Base-by-base conservation (phyloP, 1,140 invertebrate species). In the Zaprionus inermis region DNA sequence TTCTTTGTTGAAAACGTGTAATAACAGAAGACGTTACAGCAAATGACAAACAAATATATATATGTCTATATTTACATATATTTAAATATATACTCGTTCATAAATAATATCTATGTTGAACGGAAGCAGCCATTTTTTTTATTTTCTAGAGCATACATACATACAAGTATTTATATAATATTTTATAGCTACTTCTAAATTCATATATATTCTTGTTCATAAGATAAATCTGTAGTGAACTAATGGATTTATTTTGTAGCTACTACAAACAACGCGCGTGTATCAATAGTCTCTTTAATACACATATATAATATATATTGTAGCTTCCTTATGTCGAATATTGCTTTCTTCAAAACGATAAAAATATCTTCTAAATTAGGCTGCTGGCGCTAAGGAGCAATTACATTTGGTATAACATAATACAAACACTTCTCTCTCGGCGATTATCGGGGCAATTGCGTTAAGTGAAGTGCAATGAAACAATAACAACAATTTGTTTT, bases 351-450 rank as follows among this genome's bases (percentile, higher is more conserved):
- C 5, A 11, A 49, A 20, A 20, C 10, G 18, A 20, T 20, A 30
- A 41, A 52, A 66, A 54, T 49, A 10, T 41, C n/a, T 20, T 46
- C 78, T 81, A 55, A 81, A 63, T 60, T 55, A 32, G 24, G 49
- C 51, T 34, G 52, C 41, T 18, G 49, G 59, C 34, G 46, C 44
- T 32, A 46, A 34, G 54, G 28, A 57, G 36, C 51, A 24, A 46
- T 69, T 64, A 20, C 46, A 60, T 49, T 36, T 14, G 36, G 49
- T 18, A 63, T 75, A 65, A 18, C 24, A 30, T 41, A 44, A 57
- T 69, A 24, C 22, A 34, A 58, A 71, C 44, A 9, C 6, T 46
- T 56, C 14, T 44, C 36, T 14, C 18, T 38, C 11, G 20, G 28
- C 16, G 20, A 55, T 65, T 56, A 44, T 18, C 41, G 38, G 46